These are phyloP conservation scores for Apogon hyalosoma DNA, from an alignment of 2,797 vertebrate species.

Conservation along the genomic window DNA sequence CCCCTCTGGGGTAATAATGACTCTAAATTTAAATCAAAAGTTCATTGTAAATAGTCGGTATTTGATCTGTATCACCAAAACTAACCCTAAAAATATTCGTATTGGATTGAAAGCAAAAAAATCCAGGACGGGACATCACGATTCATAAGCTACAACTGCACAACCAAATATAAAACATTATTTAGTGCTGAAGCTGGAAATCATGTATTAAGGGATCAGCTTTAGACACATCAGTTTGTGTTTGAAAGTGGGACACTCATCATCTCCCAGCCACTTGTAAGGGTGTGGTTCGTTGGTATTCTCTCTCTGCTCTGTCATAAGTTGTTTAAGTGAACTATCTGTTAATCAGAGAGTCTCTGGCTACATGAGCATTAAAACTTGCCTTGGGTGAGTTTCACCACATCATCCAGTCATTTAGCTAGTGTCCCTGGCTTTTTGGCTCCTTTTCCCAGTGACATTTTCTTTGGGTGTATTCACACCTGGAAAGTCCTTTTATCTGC, in stretches of 20 bases:
- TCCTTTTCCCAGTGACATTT: neutral
- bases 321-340: constrained; percentile 58
- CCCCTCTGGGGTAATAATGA: no score
- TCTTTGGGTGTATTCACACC: no score
- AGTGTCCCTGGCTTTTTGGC: neutral
- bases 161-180: no score
- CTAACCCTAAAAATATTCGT: no score
- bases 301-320: constrained; percentile 40
- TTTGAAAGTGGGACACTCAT: constrained; percentile 13
- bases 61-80: no score
- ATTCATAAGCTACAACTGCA: neutral
- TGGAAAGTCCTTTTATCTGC: no score
- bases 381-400: constrained; percentile 52
- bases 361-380: constrained; percentile 13
- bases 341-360: constrained; percentile 66
- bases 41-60: no score
- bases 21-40: no score
- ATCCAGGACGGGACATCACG: no score
- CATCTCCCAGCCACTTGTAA: constrained; percentile 20
- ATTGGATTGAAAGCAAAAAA: no score
- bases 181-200: no score
- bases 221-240: neutral
- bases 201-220: neutral
- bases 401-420: constrained; percentile 3
- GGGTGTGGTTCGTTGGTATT: constrained; percentile 30